Base-by-base conservation (phyloP, 2,797 vertebrate species). In the Tokudaia muenninki region DNA sequence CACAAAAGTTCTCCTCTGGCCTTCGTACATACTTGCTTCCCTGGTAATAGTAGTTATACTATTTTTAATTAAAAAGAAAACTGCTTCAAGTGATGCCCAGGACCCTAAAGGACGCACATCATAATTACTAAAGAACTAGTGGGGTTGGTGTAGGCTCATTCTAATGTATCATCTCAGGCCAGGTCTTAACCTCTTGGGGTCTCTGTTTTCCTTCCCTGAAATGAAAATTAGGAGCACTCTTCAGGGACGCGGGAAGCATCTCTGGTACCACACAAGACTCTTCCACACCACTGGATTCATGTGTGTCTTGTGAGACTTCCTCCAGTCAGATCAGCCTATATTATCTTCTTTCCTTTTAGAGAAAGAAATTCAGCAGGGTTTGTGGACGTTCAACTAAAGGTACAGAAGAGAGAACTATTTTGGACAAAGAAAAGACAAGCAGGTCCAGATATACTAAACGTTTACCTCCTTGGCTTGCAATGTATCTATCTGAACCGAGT, bases 201-300 rank as follows among this genome's bases (percentile, higher is more conserved):
- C 86, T 81, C 21, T 52, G 6, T 80, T 89, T 95, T 95, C 63
- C 83, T 75, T 37, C 74, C 80, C 52, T 90, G 59, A 92, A 94
- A 77, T 87, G 57, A 95, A 92, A 55, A 86, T 59, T 11, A 65
- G 12, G 77, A 65, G 41, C 12, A 89, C 21, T 34, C 10, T 57
- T 14, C 50, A 83, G 87, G 78, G 72, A 93, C 84, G 80, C 41
- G 52, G 3, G 34, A 50, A 77, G 47, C 13, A 55, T 31, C 86
- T 95, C 61, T 21, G 75, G 7, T 6, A 44, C 52, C 24, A 77
- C 2, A 7, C 11, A n/a, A 6, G 61, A n/a, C 10, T 77, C 31
- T 91, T 81, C 44, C 63, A 80, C 6, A 8, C 6, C 47, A 50
- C 13, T 37, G 63, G 67, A 59, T 59, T 16, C 12, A 34, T 6